Base-by-base conservation (phyloP, 2,888 invertebrate genomes). In the Cetonia aurata region DNA sequence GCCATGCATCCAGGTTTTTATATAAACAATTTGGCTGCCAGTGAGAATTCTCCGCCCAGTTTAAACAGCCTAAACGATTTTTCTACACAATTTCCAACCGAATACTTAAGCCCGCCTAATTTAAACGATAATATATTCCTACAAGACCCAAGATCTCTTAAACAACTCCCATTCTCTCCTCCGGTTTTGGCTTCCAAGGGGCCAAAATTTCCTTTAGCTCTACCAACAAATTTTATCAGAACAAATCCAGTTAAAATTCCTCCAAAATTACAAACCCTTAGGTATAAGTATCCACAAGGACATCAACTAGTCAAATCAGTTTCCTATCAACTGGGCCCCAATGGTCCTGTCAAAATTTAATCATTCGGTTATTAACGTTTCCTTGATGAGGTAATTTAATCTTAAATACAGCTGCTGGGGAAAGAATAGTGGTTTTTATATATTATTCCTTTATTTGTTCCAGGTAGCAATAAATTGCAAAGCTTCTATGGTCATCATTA, bases 311-410 rank as follows among this genome's bases (percentile, higher is more conserved):
- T 82, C 67, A 80, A 78, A 73, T 82, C 83, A 9, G 69, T 82
- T 31, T 72, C 80, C n/a, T 82, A 79, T 66, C 77, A 83, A 77
- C 75, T 83, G 42, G 80, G 81, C 73, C 81, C 81, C 9, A 75
- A 80, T 68, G 81, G 82, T 78, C 81, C 81, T 56, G 78, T 80
- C 75, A 80, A 75, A 76, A 66, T 77, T 68, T 78, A 52, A 67
- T 48, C 33, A 57, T 33, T 33, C 33, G 33, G 6, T 6, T 6
- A 6, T 33, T 33, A 6, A 33, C 33, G 33, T 33, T 33, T 33
- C 6, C 33, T 25, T 31, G 17, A 57, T 37, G 46, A 68, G 57
- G 56, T 68, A 68, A 57, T 57, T 57, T 13, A 17, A n/a, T 42
- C 55, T 9, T 53, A 44, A n/a, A 55, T 55, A n/a, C n/a, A 15